Conservation (phyloP, 2,113 vertebrate species). For the Anarrhichthys ocellatus region DNA sequence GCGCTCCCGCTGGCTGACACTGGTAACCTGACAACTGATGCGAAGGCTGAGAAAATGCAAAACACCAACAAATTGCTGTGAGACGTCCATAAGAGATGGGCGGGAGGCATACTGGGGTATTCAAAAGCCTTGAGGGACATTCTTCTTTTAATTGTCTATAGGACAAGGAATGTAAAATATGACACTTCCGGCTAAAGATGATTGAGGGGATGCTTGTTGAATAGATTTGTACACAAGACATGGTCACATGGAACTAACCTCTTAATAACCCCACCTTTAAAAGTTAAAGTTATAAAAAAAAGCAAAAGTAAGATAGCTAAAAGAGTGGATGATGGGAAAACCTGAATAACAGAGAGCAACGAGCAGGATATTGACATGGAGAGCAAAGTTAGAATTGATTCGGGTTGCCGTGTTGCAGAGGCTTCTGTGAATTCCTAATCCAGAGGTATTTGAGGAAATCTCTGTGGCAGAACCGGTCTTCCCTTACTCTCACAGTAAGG, state of each 20-base stretch:
- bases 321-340: constrained; percentile 49
- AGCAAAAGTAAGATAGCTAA: constrained; percentile 22
- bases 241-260: not conserved
- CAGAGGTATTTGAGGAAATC: constrained; percentile 70
- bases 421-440: constrained; percentile 79
- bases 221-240: not conserved
- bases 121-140: not conserved
- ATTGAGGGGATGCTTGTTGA: not conserved
- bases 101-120: not conserved
- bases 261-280: constrained; percentile 10
- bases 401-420: constrained; percentile 45
- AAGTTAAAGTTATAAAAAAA: constrained; percentile 17
- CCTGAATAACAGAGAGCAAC: constrained; percentile 34
- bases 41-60: constrained; percentile 31
- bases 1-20: constrained; percentile 34
- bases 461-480: constrained; percentile 67
- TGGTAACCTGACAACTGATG: constrained; percentile 58
- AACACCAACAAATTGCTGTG: not conserved
- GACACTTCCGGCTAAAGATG: not conserved
- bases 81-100: constrained; percentile 18
- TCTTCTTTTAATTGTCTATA: constrained; percentile 11
- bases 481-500: constrained; percentile 69
- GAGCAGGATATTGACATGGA: constrained; percentile 66
- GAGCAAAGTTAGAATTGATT: constrained; percentile 79
- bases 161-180: not conserved